Evolutionary conservation across 2,797 vertebrate genomes (phyloP).

Genomic region (Acanthiza pusilla): DNA sequence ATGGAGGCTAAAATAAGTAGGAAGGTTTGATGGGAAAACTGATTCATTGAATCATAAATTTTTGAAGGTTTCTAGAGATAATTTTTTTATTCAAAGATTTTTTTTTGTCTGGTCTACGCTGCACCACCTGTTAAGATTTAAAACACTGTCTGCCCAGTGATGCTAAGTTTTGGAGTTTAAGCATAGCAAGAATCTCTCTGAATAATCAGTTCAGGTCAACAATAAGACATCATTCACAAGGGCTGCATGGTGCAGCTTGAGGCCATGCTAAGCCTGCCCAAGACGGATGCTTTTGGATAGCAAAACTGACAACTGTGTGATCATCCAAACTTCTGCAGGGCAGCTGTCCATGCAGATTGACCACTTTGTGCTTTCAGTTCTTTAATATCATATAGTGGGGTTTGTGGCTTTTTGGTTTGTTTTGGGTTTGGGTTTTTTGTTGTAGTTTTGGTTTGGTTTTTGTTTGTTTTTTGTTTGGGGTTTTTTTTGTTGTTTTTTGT

Average conservation of each 20-base stretch:
- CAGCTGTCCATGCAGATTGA: neutral
- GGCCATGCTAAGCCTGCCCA: neutral
- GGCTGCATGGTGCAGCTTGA: neutral
- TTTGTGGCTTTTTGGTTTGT: neutral
- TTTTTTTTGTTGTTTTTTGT: too few species aligned
- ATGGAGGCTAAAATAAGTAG: neutral
- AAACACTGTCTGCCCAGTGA: neutral
- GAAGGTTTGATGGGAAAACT: neutral
- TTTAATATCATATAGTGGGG: neutral
- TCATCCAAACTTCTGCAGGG: neutral
- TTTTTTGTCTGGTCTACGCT: neutral
- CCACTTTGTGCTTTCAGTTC: neutral
- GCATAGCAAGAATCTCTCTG: neutral
- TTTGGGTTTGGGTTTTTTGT: too few species aligned
- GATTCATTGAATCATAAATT: neutral
- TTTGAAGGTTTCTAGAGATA: neutral
- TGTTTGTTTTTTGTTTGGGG: too few species aligned
- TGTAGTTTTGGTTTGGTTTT: too few species aligned
- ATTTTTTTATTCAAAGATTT: neutral
- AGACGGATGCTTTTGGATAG: neutral
- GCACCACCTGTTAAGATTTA: conserved; percentile 9
- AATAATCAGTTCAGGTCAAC: conserved; percentile 39
- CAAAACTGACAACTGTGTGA: conserved; percentile 27
- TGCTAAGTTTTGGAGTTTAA: neutral
- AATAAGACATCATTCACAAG: conserved; percentile 25